Percentiles rank a stretch among this genome's conserved stretches.
Evolutionary conservation across 2,113 vertebrate genomes (phyloP).

Genomic region (Spea multiplicata): DNA sequence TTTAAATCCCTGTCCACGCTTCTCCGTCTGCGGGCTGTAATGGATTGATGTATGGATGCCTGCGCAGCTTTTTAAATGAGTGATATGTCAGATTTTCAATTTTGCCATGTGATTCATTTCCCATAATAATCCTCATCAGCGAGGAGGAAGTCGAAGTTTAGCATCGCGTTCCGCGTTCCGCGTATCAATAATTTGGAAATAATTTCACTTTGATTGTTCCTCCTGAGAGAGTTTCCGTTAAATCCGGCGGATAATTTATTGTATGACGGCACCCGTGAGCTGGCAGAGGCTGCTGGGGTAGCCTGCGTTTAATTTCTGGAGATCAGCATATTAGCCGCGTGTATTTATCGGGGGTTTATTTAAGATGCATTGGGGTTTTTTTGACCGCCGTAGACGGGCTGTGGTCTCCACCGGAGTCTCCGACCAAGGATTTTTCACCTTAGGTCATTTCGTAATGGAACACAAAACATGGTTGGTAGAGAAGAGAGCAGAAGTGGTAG

Average conservation of each 20-base stretch:
- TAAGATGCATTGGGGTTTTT: no score
- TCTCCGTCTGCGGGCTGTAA: background rate
- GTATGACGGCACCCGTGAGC: background rate
- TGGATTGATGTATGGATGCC: constrained; percentile 17
- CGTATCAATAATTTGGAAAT: constrained; percentile 14
- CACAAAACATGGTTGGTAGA: no score
- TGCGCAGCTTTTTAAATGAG: constrained; percentile 16
- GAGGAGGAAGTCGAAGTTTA: constrained; percentile 3
- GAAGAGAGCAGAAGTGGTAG: no score
- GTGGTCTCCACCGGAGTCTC: no score
- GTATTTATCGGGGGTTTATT: background rate
- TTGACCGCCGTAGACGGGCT: no score
- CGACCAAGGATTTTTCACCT: no score
- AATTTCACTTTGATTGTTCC: constrained; percentile 11
- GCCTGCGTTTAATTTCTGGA: constrained; percentile 5
- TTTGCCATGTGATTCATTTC: constrained; percentile 23
- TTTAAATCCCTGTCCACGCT: background rate
- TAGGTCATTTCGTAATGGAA: no score
- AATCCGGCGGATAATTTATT: background rate
- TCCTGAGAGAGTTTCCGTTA: background rate
- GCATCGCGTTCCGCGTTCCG: background rate
- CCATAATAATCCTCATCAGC: constrained; percentile 11
- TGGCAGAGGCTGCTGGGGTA: background rate
- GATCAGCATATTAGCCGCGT: background rate
- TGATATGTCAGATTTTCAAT: constrained; percentile 17